These are phyloP conservation scores for Orbicella faveolata DNA, from an alignment of 64 coral and sea anemone genomes.

Conservation along the genomic window DNA sequence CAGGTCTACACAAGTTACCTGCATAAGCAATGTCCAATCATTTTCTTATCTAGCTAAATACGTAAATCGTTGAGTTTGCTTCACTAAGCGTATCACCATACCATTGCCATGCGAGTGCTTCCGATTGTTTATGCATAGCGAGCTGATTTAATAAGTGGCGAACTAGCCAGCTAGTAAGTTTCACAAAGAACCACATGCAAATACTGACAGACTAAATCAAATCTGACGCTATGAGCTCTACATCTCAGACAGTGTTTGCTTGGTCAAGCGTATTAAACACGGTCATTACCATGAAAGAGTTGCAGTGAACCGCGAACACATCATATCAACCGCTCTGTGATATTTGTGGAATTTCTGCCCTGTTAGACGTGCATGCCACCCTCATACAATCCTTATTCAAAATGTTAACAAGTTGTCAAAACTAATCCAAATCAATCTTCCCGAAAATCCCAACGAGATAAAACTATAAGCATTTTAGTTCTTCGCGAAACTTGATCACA, in stretches of 20 bases:
- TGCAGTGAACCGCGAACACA: slow-evolving; percentile 9
- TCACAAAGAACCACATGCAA: neutral
- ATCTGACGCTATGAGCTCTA: neutral
- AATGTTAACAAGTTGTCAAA: no score
- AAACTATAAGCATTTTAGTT: no score
- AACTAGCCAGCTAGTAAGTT: neutral
- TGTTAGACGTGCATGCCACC: no score
- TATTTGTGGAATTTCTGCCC: neutral
- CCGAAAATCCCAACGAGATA: no score
- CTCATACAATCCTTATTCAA: no score
- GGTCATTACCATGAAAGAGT: neutral
- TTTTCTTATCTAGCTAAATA: no score
- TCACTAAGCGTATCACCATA: neutral
- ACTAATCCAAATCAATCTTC: no score
- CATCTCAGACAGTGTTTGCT: neutral
- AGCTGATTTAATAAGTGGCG: neutral
- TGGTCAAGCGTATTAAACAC: neutral
- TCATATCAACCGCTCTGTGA: neutral
- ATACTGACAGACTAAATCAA: neutral
- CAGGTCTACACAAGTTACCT: no score
- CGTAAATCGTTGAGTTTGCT: neutral
- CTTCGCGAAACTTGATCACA: neutral
- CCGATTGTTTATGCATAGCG: slow-evolving; percentile 2
- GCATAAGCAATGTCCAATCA: no score
- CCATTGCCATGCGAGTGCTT: neutral